phyloP scores from a whole-genome alignment of 2,888 invertebrate genomes.

The Morpho helenor region DNA sequence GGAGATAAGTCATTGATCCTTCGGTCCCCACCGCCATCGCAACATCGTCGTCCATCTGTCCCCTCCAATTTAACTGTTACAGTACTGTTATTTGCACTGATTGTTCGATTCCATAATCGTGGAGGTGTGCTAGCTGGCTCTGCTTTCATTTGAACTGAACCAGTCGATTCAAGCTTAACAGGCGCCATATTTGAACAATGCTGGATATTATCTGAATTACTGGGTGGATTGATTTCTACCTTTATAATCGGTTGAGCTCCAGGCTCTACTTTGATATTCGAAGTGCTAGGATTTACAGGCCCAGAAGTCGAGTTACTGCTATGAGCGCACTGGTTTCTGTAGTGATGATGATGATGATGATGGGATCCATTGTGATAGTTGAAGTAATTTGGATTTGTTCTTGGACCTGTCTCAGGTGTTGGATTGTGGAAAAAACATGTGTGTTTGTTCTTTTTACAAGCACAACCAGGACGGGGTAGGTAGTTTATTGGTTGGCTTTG shows the following conservation, averaged over 20 bases:
- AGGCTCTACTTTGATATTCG: constrained; percentile 56
- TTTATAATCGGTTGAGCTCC: constrained; percentile 42
- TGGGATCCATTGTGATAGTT: constrained; percentile 41
- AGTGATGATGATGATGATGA: constrained; percentile 39
- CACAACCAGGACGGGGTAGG: constrained; percentile 22
- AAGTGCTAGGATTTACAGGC: constrained; percentile 23
- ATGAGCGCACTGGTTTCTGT: constrained; percentile 33
- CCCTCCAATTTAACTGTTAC: constrained; percentile 43
- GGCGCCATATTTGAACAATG: constrained; percentile 23
- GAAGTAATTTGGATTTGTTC: constrained; percentile 34
- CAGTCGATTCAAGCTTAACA: constrained; percentile 45
- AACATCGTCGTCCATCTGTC: constrained; percentile 28
- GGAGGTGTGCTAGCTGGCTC: constrained; percentile 34
- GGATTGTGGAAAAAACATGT: constrained; percentile 26
- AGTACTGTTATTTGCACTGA: constrained; percentile 29
- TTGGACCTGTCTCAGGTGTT: constrained; percentile 26
- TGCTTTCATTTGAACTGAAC: constrained; percentile 41
- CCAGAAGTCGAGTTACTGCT: constrained; percentile 24
- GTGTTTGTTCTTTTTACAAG: constrained; percentile 26
- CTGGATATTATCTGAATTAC: constrained; percentile 5
- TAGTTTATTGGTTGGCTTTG: constrained; percentile 15
- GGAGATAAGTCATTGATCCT: constrained; percentile 45
- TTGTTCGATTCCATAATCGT: constrained; percentile 23
- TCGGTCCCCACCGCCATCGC: constrained; percentile 47
- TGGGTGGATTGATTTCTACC: constrained; percentile 26